These are phyloP conservation scores for Aporophyla lueneburgensis DNA, from an alignment of 2,888 invertebrate genomes.

Conservation along the genomic window DNA sequence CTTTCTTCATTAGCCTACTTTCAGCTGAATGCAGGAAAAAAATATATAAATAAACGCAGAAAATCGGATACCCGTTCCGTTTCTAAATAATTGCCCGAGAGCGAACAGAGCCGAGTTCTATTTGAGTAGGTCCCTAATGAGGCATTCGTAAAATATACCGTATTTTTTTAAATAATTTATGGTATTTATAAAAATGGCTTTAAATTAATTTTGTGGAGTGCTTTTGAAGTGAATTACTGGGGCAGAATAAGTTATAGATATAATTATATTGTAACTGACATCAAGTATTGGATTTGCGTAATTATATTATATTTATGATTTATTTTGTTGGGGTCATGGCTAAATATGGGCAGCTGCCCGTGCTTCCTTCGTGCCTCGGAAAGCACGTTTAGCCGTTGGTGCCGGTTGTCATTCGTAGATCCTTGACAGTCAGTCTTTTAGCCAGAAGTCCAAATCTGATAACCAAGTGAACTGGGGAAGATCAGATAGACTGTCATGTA, in stretches of 20 bases:
- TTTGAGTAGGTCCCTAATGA: constrained; percentile 48
- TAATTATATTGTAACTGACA: constrained; percentile 29
- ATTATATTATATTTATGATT: constrained; percentile 28
- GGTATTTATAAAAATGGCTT: constrained; percentile 27
- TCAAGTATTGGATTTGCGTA: constrained; percentile 16
- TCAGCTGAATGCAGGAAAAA: constrained; percentile 3
- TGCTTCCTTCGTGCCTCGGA: too few species aligned
- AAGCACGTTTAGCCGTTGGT: too few species aligned
- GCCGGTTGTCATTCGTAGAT: too few species aligned
- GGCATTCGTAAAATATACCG: constrained; percentile 28
- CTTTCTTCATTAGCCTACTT: constrained; percentile 5
- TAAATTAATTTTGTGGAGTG: constrained; percentile 30
- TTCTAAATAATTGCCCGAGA: constrained; percentile 49
- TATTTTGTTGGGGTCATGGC: too few species aligned
- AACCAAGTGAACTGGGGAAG: too few species aligned
- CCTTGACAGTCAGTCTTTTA: too few species aligned
- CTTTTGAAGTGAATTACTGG: constrained; percentile 32
- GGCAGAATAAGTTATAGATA: constrained; percentile 32
- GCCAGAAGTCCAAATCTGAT: too few species aligned
- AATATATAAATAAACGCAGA: constrained; percentile 17
- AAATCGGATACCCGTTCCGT: constrained; percentile 16
- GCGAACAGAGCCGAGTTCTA: constrained; percentile 15
- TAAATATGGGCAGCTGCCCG: too few species aligned
- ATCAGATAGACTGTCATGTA: too few species aligned
- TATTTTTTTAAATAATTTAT: constrained; percentile 32